A percentile compares a stretch with the other conserved stretches of the same genome.
phyloP scores from a whole-genome alignment of 1,140 invertebrate genomes.

The Coenobita brevimanus region DNA sequence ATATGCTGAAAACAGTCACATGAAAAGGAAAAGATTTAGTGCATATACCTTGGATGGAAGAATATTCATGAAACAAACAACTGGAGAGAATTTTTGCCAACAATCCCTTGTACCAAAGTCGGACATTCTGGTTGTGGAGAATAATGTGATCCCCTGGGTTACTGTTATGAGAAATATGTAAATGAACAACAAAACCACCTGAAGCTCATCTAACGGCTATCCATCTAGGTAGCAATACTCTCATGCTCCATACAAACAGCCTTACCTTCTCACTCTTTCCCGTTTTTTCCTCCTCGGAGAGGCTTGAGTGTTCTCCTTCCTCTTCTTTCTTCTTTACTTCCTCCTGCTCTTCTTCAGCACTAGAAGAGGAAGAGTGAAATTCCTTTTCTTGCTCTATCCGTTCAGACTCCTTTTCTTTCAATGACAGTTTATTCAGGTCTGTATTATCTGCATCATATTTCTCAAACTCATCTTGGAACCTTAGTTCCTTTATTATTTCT shows the following conservation, averaged over 20 bases:
- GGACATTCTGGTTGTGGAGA: conserved; percentile 49
- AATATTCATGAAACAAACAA: background rate
- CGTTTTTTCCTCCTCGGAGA: background rate
- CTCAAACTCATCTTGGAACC: background rate
- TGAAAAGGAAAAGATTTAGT: too few relatives aligned
- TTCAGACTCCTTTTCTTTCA: too few relatives aligned
- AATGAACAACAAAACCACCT: conserved; percentile 27
- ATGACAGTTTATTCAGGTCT: background rate
- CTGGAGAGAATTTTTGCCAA: conserved; percentile 14
- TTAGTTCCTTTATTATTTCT: background rate
- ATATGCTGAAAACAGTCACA: too few relatives aligned
- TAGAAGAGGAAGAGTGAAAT: background rate
- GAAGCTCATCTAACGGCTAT: background rate
- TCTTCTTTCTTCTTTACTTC: background rate
- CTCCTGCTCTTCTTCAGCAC: background rate
- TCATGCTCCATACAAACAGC: conserved; percentile 4
- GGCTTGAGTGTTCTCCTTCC: background rate
- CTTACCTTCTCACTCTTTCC: conserved; percentile 34
- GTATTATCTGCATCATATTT: background rate
- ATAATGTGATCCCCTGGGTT: conserved; percentile 45
- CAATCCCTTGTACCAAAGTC: conserved; percentile 30
- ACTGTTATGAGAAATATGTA: background rate
- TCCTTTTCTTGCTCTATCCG: too few relatives aligned
- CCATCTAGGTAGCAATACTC: background rate
- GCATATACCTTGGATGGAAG: background rate